Conservation (phyloP, 2,797 vertebrate genomes). For the Poeciliopsis presidionis region DNA sequence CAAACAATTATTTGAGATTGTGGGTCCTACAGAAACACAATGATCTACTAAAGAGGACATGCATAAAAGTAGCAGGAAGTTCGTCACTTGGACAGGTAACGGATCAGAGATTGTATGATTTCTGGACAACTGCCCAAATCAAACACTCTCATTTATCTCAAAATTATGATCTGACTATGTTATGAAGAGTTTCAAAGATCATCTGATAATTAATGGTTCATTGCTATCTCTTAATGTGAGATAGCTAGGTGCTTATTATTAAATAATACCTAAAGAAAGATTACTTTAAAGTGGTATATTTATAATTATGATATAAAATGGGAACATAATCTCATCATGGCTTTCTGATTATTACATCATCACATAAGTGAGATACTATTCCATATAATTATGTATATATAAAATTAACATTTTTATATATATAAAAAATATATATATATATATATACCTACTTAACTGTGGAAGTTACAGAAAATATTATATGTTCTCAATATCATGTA, state of each 20-base stretch:
- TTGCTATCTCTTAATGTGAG: not conserved
- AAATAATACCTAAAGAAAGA: not conserved
- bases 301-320: not conserved
- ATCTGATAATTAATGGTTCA: not conserved
- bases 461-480: not conserved
- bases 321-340: not conserved
- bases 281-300: not conserved
- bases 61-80: not conserved
- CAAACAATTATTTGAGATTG: not conserved
- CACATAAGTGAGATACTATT: not conserved
- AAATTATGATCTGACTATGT: not conserved
- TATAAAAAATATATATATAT: no score
- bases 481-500: not conserved
- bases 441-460: not conserved
- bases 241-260: not conserved
- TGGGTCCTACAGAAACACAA: not conserved
- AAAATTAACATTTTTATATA: no score
- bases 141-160: not conserved
- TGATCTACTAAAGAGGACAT: not conserved
- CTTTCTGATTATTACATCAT: not conserved
- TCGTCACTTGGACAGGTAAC: not conserved
- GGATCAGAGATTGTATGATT: not conserved
- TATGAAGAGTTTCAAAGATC: not conserved
- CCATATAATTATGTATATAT: not conserved
- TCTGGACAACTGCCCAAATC: not conserved